These are phyloP conservation scores for Nasonovia ribisnigri DNA, from an alignment of 2,888 invertebrate species.

Conservation along the genomic window DNA sequence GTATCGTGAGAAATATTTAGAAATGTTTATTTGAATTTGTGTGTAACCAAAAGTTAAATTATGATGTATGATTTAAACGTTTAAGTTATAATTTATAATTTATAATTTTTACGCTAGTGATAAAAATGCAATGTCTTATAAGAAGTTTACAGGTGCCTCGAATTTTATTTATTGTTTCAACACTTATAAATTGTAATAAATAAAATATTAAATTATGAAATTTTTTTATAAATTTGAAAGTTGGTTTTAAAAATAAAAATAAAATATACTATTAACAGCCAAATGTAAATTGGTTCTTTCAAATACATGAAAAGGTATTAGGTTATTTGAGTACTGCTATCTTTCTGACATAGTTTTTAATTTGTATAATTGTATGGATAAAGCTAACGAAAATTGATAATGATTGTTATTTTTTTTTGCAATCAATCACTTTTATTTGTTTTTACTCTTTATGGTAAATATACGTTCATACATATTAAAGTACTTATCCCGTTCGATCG, in stretches of 20 bases:
- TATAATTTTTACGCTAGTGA: background rate
- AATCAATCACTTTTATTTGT: background rate
- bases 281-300: background rate
- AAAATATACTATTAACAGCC: background rate
- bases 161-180: background rate
- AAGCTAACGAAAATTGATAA: background rate
- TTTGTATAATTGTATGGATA: background rate
- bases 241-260: background rate
- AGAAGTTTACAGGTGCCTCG: background rate
- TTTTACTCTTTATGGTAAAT: background rate
- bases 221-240: background rate
- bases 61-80: background rate
- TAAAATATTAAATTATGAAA: background rate
- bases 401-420: no score
- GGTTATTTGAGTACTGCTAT: background rate
- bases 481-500: background rate
- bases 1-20: background rate
- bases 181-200: background rate
- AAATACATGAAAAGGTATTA: background rate
- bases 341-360: conserved; percentile 2
- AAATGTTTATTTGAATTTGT: background rate
- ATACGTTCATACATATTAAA: background rate
- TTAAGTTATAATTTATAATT: background rate
- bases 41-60: background rate
- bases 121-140: background rate